Base-by-base conservation (phyloP, 2,113 vertebrate genomes). In the Heterotilapia buettikoferi region DNA sequence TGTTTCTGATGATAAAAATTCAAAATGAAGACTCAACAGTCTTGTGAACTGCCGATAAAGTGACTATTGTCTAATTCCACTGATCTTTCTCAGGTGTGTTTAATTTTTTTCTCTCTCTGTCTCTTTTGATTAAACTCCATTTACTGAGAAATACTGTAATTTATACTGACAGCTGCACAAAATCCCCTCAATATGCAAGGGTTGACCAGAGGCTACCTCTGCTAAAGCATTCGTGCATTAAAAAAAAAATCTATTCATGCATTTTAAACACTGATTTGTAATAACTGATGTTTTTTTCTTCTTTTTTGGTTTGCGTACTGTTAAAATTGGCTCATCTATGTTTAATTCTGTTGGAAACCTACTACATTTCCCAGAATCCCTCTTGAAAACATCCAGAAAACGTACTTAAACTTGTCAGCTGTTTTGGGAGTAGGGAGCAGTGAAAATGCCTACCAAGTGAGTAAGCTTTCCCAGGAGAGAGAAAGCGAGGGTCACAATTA, bases 1-100 rank as follows among this genome's bases (percentile, higher is more conserved):
- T 94, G 93, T 94, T 95, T 94, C 93, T 94, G 87, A 92, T 96
- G 93, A 95, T 95, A 81, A 90, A 78, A 95, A 94, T 93, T 92
- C 81, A 79, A 93, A 95, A 94, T 88, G 84, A 90, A 89, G 89
- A 80, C 57, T 84, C 86, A 57, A 68, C 92, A 89, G 88, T 89
- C 85, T 83, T 86, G 80, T 92, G 91, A 93, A 88, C 80, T 80
- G 87, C 68, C 91, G 86, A 92, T 93, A 92, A 93, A 91, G 83
- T 82, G 66, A 80, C 89, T 76, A 92, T 93, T 93, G 92, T 95
- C 83, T 92, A 93, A 90, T 93, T 92, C 90, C 56, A 52, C 87
- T 92, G 84, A 92, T 93, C 84, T 86, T 91, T 86, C 84, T 90
- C 80, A 79, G 92, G 84, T 93, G 66, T 31, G 56, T 93, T 89